Evolutionary conservation across 64 coral and sea anemone genomes (phyloP).

Genomic region (Pocillopora verrucosa): DNA sequence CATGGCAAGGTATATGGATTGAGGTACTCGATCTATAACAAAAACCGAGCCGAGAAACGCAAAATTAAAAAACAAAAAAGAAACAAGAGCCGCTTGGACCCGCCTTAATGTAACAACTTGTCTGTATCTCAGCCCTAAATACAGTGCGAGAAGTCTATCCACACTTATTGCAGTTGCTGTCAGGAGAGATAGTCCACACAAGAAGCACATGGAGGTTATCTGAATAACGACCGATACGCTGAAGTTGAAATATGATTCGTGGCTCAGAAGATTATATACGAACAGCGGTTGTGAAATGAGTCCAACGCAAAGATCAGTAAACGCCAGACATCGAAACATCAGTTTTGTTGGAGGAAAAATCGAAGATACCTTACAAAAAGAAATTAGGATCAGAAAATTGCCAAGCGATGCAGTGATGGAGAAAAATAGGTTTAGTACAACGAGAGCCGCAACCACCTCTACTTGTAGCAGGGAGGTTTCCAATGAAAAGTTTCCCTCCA

Average conservation of each 20-base stretch:
- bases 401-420: neutral
- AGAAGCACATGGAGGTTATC: too few species aligned
- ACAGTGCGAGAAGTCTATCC: too few species aligned
- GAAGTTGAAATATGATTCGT: neutral
- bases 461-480: too few species aligned
- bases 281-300: neutral
- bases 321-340: neutral
- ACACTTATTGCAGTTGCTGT: too few species aligned
- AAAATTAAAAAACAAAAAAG: neutral
- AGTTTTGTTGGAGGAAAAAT: neutral
- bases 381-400: neutral
- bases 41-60: neutral
- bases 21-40: neutral
- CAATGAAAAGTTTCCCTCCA: too few species aligned
- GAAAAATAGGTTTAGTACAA: neutral
- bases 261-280: neutral
- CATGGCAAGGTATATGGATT: neutral
- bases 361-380: neutral
- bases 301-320: slow-evolving; percentile 8
- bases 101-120: neutral
- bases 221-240: too few species aligned
- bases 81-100: neutral
- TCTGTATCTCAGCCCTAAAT: too few species aligned
- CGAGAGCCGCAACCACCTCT: neutral
- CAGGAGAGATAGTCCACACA: neutral